Base-by-base conservation (phyloP, 2,888 invertebrate species). In the Meteorus cinctellus region DNA sequence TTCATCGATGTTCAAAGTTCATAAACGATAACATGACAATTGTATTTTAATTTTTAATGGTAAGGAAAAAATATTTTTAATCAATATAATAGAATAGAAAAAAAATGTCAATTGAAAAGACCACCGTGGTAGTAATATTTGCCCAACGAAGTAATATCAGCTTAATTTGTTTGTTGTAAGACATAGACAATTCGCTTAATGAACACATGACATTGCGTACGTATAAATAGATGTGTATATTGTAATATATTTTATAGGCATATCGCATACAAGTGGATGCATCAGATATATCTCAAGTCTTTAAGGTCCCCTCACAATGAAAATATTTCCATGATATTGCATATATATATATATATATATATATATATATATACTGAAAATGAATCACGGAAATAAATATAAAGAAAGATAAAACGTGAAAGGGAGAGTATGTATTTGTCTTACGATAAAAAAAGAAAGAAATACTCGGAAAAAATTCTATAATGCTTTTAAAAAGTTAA, bases 91-190 rank as follows among this genome's bases (percentile, higher is more conserved):
- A 65, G 29, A 36, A 27, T 10, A 29, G 59, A 3, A 60, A 29
- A 34, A 63, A 63, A 63, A 34, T 19, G 36, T 29, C 62, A 65
- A 65, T 41, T 65, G 36, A 41, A 31, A 27, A 67, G 78, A 75
- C 77, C 75, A 75, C 77, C 77, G 31, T 27, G 59, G 31, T 36
- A 45, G 36, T 24, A 55, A 29, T 70, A 60, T 62, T 8, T 60
- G 36, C 12, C 19, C 55, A 55, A 55, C 6, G n/a, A 8, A 73
- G 62, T 68, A 63, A 74, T 77, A 76, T 80, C 41, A 72, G 81
- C 84, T 84, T 84, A 84, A 83, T 84, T 80, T 84, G 84, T 84
- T 84, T 84, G 83, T 84, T 81, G 80, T 78, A 80, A 79, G 69
- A 76, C 70, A 71, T 69, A 51, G 65, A 74, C 34, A 51, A 74